Base-by-base conservation (phyloP, 1,140 invertebrate species). In the Cardiocondyla obscurior region DNA sequence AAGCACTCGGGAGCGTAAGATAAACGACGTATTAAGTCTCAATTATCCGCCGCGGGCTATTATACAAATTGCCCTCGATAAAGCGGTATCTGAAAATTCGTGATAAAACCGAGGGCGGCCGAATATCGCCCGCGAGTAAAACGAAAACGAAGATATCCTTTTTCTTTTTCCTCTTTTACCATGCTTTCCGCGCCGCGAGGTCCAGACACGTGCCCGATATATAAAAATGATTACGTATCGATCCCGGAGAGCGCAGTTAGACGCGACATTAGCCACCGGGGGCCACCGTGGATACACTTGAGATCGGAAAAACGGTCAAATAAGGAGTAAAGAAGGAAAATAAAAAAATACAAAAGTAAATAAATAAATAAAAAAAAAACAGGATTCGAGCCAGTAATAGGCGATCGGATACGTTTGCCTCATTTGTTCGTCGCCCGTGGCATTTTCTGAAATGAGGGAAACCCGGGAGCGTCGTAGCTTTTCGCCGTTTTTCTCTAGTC, bases 11-110 rank as follows among this genome's bases (percentile, higher is more conserved):
- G 7, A 16, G 62, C 12, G 36, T 79, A 79, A 79, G 74, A 79
- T 79, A 79, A 79, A 69, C 36, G 74, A 42, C 25, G 44, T 25
- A 69, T 69, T 79, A 79, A 53, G 46, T 55, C 46, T n/a, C 33
- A 42, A 69, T 79, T 79, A 64, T 49, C 33, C 7, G 73, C 30
- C 33, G 7, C 30, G 4, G 33, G 28, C 33, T 69, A 39, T 51
- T 51, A 65, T 30, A 36, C 8, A 77, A 76, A 51, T 28, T 42
- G 33, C 22, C 12, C 28, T 12, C n/a, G 44, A 28, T 53, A 53
- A 67, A 42, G 46, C 22, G 33, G n/a, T n/a, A 39, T 19, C 46
- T 5, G 25, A 39, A 14, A 19, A 53, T 12, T 49, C 16, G 5
- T 2, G 12, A 19, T 53, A 69, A 79, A 42, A 30, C 22, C 30